Conservation (phyloP, 2,113 vertebrate genomes). For the Mesoclemmys tuberculata region DNA sequence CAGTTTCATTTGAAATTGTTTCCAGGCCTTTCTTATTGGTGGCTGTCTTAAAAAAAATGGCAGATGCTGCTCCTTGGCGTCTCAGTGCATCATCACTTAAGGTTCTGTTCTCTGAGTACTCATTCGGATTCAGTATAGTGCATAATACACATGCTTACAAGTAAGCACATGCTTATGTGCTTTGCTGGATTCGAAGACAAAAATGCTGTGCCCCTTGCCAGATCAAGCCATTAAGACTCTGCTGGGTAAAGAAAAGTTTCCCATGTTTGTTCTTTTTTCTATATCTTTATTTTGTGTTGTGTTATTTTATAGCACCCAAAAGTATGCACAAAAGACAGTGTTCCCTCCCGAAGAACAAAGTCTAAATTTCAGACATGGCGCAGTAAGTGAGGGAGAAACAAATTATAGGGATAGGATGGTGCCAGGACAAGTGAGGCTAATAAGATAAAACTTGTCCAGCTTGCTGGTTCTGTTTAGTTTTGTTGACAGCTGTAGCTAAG, state of each 20-base stretch:
- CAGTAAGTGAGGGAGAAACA: background rate
- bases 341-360: background rate
- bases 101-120: background rate
- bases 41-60: background rate
- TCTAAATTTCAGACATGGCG: background rate
- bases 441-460: background rate
- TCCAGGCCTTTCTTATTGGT: background rate
- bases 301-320: background rate
- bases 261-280: accelerated
- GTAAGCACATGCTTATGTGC: background rate
- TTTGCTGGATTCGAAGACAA: background rate
- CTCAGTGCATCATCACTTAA: background rate
- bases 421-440: background rate
- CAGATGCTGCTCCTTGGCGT: background rate
- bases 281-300: background rate
- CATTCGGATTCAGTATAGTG: background rate
- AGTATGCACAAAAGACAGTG: background rate
- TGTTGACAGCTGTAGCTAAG: background rate
- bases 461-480: background rate
- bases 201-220: background rate
- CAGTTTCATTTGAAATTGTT: background rate
- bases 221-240: background rate
- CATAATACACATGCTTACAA: background rate
- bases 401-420: background rate
- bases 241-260: background rate